Evolutionary conservation across 2,113 vertebrate genomes (phyloP), one percentile per base, ranked within the genome.

Genomic region (Genyomyrus donnyi): DNA sequence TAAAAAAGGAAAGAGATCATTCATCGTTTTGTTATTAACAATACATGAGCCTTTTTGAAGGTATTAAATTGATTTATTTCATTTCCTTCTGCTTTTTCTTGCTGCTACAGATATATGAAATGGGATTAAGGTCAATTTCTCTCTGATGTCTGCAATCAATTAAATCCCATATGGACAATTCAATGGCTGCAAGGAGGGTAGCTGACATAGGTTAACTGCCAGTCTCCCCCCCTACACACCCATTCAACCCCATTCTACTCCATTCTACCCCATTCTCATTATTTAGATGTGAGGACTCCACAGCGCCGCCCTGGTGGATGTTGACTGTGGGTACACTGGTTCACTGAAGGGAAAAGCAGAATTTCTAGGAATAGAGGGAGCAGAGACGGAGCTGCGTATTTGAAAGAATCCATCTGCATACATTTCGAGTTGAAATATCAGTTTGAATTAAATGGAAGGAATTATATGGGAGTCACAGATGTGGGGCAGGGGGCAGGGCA

Each of bases 91-190:
- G 46, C 48, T 53, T 31, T 49, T 85, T 58, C 19, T 45, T 42
- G 35, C 49, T 48, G 66, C 77, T 46, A 90, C 88, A 80, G 91
- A 90, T 89, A 89, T 90, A 90, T 89, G 66, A 86, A 27, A 66
- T 91, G 90, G 88, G 89, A 92, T 91, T 91, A 90, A 86, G 70
- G 77, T 86, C 49, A 42, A 35, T 49, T 77, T 84, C 90, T 89
- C 70, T 31, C 56, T 91, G 91, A 91, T 91, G 90, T 89, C 86
- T 85, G 88, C 52, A 90, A 92, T 92, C 92, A 91, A 93, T 92
- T 56, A 87, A 83, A 52, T 87, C 88, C 83, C 45, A 85, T 84
- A 88, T 85, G 56, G 80, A 90, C 48, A 88, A 88, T 53, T 88
- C 21, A 77, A 58, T 85, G 50, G 80, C 45, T 84, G 52, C 52